phyloP scores from a whole-genome alignment of 37 sponge, comb jelly and placozoan species.

The Halichondria panicea region DNA sequence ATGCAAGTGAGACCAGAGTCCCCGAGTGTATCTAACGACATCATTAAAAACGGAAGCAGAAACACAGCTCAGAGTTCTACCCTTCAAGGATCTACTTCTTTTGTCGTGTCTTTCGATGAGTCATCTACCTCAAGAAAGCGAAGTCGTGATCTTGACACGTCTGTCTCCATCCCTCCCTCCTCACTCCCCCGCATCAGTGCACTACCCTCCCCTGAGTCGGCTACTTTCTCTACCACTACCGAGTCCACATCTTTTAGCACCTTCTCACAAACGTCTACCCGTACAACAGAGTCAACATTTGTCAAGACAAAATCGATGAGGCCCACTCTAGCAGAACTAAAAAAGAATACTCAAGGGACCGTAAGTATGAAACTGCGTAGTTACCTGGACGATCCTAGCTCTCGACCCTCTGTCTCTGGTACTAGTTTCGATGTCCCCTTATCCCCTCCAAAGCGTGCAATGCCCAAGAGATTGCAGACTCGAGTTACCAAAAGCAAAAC shows the following conservation, averaged over 20 bases:
- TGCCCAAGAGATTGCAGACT: not conserved
- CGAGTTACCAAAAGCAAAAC: not conserved
- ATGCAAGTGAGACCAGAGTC: conserved; percentile 51
- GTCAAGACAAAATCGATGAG: no score
- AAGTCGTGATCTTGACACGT: not conserved
- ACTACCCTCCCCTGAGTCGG: no score
- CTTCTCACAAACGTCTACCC: no score
- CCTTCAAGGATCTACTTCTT: not conserved
- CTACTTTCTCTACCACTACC: no score
- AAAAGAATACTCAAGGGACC: no score
- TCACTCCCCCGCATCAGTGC: not conserved
- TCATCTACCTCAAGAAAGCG: not conserved
- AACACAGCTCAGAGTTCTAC: not conserved
- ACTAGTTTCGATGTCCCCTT: no score
- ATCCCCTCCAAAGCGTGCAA: no score
- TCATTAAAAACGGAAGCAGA: conserved; percentile 12
- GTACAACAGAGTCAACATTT: no score
- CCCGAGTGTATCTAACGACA: conserved; percentile 13
- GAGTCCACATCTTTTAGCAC: no score
- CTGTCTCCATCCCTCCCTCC: not conserved
- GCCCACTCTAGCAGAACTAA: no score
- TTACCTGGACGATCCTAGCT: conserved; percentile 19
- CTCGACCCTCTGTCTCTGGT: not conserved
- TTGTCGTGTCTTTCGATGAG: not conserved
- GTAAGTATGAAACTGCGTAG: conserved; percentile 13